phyloP scores from a whole-genome alignment of 2,113 vertebrate genomes.

The Meleagris gallopavo region DNA sequence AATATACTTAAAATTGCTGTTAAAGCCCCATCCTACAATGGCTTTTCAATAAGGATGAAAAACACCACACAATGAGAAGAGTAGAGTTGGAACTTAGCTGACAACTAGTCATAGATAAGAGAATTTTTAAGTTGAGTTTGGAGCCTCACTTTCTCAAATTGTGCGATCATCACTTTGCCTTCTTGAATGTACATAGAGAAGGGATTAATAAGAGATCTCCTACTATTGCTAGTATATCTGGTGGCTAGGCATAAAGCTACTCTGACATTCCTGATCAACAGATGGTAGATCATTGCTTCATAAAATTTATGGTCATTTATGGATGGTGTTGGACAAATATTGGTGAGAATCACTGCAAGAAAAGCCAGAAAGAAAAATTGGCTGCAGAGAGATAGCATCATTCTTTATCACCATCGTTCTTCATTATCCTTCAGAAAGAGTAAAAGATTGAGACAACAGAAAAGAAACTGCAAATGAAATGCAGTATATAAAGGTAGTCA shows the following conservation, averaged over 20 bases:
- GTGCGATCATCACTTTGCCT: accelerated
- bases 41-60: background rate
- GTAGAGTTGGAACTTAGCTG: background rate
- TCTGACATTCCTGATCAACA: background rate
- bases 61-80: background rate
- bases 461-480: background rate
- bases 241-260: background rate
- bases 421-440: background rate
- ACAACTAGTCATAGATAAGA: background rate
- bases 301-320: background rate
- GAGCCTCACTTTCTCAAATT: background rate
- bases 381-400: background rate
- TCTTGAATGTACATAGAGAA: background rate
- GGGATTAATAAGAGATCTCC: background rate
- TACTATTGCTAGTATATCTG: background rate
- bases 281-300: background rate
- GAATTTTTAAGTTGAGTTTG: background rate
- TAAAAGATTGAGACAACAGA: background rate
- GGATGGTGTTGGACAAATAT: background rate
- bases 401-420: background rate
- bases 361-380: background rate
- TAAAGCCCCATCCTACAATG: background rate
- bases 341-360: background rate
- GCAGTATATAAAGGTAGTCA: background rate
- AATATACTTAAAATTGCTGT: background rate